phyloP scores from a whole-genome alignment of 2,797 vertebrate genomes.

The Pempheris klunzingeri region DNA sequence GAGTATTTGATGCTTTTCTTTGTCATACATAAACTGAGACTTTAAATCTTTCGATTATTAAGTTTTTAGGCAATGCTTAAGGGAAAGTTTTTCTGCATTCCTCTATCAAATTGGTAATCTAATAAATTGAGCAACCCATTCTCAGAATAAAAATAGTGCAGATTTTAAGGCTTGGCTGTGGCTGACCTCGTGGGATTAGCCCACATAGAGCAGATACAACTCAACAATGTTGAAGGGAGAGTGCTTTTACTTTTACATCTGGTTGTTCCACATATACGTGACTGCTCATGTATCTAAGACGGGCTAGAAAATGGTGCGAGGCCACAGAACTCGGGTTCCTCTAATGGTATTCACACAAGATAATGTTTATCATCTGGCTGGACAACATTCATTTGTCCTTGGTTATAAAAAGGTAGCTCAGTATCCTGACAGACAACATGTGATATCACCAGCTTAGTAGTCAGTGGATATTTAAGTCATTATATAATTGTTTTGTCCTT shows the following conservation, averaged over 20 bases:
- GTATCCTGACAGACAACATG: slow-evolving; percentile 18
- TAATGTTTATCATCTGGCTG: slow-evolving; percentile 38
- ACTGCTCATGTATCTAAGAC: not conserved
- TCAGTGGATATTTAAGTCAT: slow-evolving; percentile 24
- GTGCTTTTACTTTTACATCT: slow-evolving; percentile 42
- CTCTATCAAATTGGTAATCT: not conserved
- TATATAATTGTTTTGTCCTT: slow-evolving; percentile 41
- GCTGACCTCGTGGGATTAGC: slow-evolving; percentile 32
- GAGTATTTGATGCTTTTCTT: no score
- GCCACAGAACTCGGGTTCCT: no score
- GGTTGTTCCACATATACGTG: slow-evolving; percentile 16
- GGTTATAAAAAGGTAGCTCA: slow-evolving; percentile 32
- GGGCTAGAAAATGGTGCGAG: not conserved
- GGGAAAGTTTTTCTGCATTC: not conserved
- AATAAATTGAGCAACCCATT: not conserved
- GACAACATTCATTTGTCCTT: slow-evolving; percentile 40
- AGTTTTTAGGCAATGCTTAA: not conserved
- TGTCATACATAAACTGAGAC: no score
- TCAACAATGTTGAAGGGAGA: slow-evolving; percentile 1
- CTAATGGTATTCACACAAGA: no score
- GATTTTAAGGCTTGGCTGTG: slow-evolving; percentile 20
- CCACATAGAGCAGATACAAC: slow-evolving; percentile 17
- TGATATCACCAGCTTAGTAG: slow-evolving; percentile 13
- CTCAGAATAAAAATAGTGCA: slow-evolving; percentile 8
- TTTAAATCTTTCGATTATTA: no score